phyloP scores from a whole-genome alignment of 2,888 invertebrate genomes.

The Papilio elwesi region DNA sequence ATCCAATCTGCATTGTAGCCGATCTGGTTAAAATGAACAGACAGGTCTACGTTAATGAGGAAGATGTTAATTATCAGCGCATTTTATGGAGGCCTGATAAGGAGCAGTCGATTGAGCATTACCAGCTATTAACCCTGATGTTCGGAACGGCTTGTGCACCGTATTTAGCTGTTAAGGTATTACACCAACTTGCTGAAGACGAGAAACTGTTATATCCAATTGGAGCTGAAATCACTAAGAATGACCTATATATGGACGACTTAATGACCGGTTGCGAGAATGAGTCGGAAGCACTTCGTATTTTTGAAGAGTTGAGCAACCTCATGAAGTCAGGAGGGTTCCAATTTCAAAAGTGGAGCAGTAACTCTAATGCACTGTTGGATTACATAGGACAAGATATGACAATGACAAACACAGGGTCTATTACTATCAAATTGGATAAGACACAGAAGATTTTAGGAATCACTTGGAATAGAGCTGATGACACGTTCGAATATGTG shows the following conservation, averaged over 20 bases:
- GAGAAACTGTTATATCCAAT: neutral
- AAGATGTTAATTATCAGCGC: neutral
- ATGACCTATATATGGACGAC: too few species aligned
- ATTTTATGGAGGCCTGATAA: neutral
- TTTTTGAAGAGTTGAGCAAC: slow-evolving; percentile 1
- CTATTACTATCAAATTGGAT: neutral
- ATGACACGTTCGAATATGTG: neutral
- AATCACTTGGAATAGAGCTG: neutral
- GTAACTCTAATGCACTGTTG: too few species aligned
- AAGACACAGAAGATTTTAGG: neutral
- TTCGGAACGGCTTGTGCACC: slow-evolving; percentile 1
- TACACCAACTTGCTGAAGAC: slow-evolving; percentile 9
- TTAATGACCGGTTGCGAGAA: too few species aligned
- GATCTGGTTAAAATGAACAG: slow-evolving; percentile 41
- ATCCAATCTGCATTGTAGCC: neutral
- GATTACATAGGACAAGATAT: neutral
- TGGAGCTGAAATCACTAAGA: too few species aligned
- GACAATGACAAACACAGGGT: neutral
- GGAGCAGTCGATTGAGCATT: neutral
- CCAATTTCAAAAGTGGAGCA: neutral
- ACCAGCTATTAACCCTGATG: slow-evolving; percentile 3
- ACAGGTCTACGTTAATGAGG: slow-evolving; percentile 37
- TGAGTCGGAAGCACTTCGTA: neutral
- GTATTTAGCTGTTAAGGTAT: neutral
- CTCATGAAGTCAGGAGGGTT: neutral